Evolutionary conservation across 2,888 invertebrate genomes (phyloP), one percentile per base, ranked within the genome.

Genomic region (Crematogaster levior): DNA sequence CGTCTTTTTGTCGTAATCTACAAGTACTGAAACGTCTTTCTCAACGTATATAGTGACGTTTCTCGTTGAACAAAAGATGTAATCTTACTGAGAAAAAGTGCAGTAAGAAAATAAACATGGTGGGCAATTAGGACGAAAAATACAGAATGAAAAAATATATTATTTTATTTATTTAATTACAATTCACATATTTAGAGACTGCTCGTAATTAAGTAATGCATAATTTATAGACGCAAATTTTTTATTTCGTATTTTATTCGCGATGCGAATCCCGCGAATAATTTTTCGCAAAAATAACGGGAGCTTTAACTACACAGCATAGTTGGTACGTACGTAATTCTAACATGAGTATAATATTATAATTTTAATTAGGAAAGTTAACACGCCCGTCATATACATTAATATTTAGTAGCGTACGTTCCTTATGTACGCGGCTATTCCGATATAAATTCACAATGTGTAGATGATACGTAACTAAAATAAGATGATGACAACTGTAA

Each of bases 351-450:
- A n/a, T 65, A 77, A 66, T 51, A 56, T 53, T 68, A 34, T 79
- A 79, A 79, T 79, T 56, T 79, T 79, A 79, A 79, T 79, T 79
- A 79, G 27, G 30, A 46, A 43, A 68, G 34, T 77, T 77, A 30
- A 68, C 68, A 68, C 18, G 43, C 3, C 12, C 30, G 68, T 70
- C 21, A 56, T 56, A 56, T 37, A 21, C 30, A 43, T 21, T 24
- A 56, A 79, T 79, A 56, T 77, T 68, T 46, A 43, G 21, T 10
- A 24, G 48, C 24, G 12, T 51, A 51, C 30, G 68, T 51, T 24
- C 5, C 27, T 21, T 7, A 1, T 34, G 18, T 15, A 24, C 12
- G 21, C 1, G 10, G 15, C 43, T 68, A 70, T 79, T 68, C 66
- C 12, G 70, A 79, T 27, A 43, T 27, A 43, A 68, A 56, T 79